Evolutionary conservation across 1,140 invertebrate species (phyloP).

Genomic region (Venustaconcha ellipsiformis): DNA sequence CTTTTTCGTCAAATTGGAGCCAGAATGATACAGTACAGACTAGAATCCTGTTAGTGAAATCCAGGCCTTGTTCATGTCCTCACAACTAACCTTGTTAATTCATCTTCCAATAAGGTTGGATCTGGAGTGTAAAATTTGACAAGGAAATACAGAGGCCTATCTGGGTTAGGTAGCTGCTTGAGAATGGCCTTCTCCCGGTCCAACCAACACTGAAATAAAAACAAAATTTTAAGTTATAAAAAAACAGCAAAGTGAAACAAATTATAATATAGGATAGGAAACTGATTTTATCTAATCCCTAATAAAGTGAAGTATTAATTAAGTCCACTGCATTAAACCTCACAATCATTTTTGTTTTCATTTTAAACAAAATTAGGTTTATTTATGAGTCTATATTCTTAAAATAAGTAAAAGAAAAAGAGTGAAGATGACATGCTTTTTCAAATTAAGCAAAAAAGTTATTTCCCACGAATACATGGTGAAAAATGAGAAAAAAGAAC

Average conservation of each 20-base stretch:
- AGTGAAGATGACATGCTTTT: too few relatives aligned
- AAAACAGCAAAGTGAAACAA: background rate
- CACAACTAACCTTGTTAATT: conserved; percentile 84
- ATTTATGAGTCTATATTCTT: too few relatives aligned
- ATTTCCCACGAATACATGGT: too few relatives aligned
- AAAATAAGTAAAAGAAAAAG: too few relatives aligned
- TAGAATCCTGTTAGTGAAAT: too few relatives aligned
- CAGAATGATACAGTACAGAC: too few relatives aligned
- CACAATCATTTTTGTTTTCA: background rate
- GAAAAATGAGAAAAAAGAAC: too few relatives aligned
- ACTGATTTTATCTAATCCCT: background rate
- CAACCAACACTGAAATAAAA: conserved; percentile 88
- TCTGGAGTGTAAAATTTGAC: conserved; percentile 99
- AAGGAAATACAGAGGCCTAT: conserved; percentile 68
- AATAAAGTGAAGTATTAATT: background rate
- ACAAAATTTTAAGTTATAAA: conserved; percentile 5
- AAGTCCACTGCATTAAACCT: background rate
- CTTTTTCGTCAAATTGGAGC: too few relatives aligned
- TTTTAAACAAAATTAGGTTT: background rate
- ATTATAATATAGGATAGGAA: too few relatives aligned
- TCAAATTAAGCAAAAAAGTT: too few relatives aligned
- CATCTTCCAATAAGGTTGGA: conserved; percentile 97
- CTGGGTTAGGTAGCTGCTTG: conserved; percentile 87
- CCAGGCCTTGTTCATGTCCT: too few relatives aligned
- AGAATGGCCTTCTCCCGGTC: conserved; percentile 97